phyloP scores from a whole-genome alignment of 2,113 vertebrate genomes.

The Fregetta grallaria region DNA sequence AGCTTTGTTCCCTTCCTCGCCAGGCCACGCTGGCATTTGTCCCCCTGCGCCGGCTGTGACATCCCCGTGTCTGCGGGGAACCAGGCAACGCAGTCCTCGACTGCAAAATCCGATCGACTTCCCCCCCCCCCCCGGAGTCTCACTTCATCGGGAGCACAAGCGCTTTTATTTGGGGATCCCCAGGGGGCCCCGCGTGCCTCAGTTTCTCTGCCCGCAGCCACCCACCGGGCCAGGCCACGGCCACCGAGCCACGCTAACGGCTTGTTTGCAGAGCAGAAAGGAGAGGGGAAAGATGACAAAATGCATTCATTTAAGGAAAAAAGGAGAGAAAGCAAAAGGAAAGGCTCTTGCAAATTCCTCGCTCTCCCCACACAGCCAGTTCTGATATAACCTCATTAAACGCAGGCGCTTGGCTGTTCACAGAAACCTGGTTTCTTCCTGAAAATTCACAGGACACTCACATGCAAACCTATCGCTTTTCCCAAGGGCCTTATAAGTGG shows the following conservation, averaged over 20 bases:
- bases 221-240: fast-evolving
- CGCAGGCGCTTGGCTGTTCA: fast-evolving
- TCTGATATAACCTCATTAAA: background rate
- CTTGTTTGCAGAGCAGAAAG: background rate
- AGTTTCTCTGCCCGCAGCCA: background rate
- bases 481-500: background rate
- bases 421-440: background rate
- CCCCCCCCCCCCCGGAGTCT: background rate
- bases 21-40: background rate
- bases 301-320: background rate
- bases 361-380: background rate
- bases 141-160: background rate
- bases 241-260: fast-evolving
- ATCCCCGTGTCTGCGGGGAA: fast-evolving
- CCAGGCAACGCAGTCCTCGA: fast-evolving
- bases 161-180: background rate
- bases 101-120: background rate
- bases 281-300: background rate
- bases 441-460: background rate
- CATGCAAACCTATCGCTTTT: background rate
- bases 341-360: background rate
- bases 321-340: background rate
- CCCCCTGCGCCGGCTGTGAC: background rate
- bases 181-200: background rate
- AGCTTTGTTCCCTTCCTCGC: background rate